Evolutionary conservation across 2,113 vertebrate species (phyloP).

Genomic region (Cygnus atratus): DNA sequence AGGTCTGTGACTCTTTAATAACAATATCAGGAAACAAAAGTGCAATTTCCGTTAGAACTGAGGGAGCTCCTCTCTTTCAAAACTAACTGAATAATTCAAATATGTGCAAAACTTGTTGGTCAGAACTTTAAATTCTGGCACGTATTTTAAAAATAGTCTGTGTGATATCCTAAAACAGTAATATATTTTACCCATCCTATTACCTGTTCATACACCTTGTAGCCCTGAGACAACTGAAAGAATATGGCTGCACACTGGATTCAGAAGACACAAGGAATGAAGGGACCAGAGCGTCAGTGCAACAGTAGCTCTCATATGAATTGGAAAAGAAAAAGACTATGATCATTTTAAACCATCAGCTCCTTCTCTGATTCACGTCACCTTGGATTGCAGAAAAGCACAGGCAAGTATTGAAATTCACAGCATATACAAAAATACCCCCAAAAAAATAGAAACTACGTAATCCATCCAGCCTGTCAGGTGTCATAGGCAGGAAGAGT

Average conservation of each 20-base stretch:
- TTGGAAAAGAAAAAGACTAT: neutral
- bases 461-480: neutral
- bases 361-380: neutral
- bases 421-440: neutral
- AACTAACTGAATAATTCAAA: neutral
- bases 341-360: neutral
- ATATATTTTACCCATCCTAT: neutral
- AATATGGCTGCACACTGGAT: neutral
- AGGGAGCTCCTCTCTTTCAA: neutral
- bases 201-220: neutral
- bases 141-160: neutral
- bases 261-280: neutral
- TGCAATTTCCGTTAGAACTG: neutral
- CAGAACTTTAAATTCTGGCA: neutral
- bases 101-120: fast-evolving
- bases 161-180: neutral
- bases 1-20: neutral
- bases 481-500: neutral
- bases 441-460: neutral
- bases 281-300: neutral
- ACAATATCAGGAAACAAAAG: neutral
- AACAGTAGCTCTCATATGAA: neutral
- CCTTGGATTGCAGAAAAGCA: neutral
- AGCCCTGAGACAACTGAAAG: neutral
- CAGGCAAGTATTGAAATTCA: neutral